Base-by-base conservation (phyloP, 2,113 vertebrate genomes). In the Carlito syrichta region DNA sequence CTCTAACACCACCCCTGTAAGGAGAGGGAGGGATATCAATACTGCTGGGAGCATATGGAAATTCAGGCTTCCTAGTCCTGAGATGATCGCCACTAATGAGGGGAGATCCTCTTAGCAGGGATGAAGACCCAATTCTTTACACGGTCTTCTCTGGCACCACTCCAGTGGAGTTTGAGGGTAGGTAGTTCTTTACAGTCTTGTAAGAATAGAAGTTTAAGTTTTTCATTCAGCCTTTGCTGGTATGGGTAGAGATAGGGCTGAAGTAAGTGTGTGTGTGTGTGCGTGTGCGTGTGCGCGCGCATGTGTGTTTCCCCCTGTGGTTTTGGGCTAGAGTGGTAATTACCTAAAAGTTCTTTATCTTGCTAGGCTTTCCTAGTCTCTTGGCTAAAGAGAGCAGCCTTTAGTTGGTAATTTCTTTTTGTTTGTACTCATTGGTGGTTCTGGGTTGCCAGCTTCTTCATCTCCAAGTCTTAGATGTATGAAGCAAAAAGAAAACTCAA, bases 401-500 rank as follows among this genome's bases (percentile, higher is more conserved):
- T 92, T 54, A 71, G 20, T 63, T 89, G 30, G 77, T 84, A 38
- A 4, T 92, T 92, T 48, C 32, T 92, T 95, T 89, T 63, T 92
- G n/a, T 91, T 10, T 88, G 50, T 5, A 71, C 5, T 22, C 43
- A 52, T 17, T 88, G 20, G 13, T 78, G 20, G 83, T 94, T 89
- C n/a, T 83, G n/a, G 9, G 43, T 63, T 96, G 19, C 35, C 32
- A 35, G 27, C 23, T 71, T 85, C 32, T 87, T 84, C 17, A 35
- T 92, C 54, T 73, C 35, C n/a, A 58, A 82, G 56, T 68, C 43
- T 88, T n/a, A 30, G 25, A 38, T 88, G 62, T 27, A 87, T 32
- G 19, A 76, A n/a, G 25, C 52, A 95, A 84, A 92, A 82, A 78
- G 69, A 92, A 94, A 96, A 84, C 43, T 92, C 23, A 38, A 94